Conservation (phyloP, 1,140 invertebrate genomes). For the Eriocheir sinensis region DNA sequence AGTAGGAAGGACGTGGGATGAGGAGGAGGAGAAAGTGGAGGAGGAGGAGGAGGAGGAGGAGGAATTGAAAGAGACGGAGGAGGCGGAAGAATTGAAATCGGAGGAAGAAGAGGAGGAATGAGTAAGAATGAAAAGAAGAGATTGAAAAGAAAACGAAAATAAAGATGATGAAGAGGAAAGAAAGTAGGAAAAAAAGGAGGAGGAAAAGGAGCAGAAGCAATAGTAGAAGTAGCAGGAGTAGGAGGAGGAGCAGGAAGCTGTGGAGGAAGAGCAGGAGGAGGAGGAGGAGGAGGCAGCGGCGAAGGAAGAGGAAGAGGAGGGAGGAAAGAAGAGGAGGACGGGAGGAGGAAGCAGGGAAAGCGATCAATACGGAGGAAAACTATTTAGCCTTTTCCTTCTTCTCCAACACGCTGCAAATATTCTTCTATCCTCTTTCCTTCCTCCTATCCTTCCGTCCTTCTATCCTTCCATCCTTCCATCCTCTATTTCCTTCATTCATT, state of each 20-base stretch:
- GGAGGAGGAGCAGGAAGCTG: neutral
- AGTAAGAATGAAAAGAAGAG: neutral
- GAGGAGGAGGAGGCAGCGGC: neutral
- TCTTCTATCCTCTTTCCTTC: neutral
- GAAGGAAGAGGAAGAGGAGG: neutral
- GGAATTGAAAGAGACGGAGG: neutral
- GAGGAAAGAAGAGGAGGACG: neutral
- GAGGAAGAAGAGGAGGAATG: neutral
- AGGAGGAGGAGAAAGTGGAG: no score
- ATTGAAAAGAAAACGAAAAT: neutral
- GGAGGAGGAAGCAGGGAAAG: neutral
- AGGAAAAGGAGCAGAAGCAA: neutral
- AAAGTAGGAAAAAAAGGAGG: neutral
- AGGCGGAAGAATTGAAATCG: neutral
- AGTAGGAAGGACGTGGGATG: no score
- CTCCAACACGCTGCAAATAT: neutral
- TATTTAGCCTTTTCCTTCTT: neutral
- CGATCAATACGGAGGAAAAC: neutral
- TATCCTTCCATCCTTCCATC: neutral
- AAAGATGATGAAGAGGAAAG: neutral
- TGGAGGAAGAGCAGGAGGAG: neutral
- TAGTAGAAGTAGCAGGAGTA: neutral
- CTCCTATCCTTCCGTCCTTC: neutral
- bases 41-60: no score
- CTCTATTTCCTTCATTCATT: neutral